Percentiles rank a stretch among this genome's conserved stretches.
Evolutionary conservation across 2,797 vertebrate genomes (phyloP).

Genomic region (Lagodon rhomboides): DNA sequence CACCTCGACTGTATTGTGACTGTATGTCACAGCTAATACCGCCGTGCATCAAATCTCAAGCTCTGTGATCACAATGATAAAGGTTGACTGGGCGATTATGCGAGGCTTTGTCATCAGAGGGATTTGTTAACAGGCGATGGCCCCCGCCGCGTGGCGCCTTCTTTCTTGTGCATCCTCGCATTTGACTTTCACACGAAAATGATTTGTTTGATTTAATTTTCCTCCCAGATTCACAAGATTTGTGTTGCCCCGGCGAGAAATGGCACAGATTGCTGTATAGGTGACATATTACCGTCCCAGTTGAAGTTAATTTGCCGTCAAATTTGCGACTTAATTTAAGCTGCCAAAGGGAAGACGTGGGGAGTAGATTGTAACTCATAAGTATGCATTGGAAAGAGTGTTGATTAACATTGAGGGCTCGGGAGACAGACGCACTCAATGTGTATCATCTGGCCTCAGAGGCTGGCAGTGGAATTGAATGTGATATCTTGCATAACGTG

Average conservation of each 20-base stretch:
- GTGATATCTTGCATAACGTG: constrained; percentile 81
- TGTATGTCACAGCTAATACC: constrained; percentile 73
- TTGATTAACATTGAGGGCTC: constrained; percentile 84
- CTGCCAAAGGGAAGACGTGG: constrained; percentile 78
- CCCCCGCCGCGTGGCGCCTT: constrained; percentile 24
- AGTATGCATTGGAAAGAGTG: constrained; percentile 82
- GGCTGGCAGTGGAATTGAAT: constrained; percentile 75
- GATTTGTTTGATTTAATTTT: constrained; percentile 67
- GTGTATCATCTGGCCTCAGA: constrained; percentile 80
- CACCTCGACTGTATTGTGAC: constrained; percentile 69
- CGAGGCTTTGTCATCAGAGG: constrained; percentile 60
- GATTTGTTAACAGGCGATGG: constrained; percentile 69
- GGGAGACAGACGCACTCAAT: constrained; percentile 71
- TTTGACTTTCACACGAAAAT: constrained; percentile 53
- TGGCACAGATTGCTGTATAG: constrained; percentile 64
- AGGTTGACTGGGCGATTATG: constrained; percentile 71
- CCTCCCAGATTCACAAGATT: constrained; percentile 42
- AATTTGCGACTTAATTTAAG: constrained; percentile 79
- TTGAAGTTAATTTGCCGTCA: constrained; percentile 82
- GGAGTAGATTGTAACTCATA: constrained; percentile 83
- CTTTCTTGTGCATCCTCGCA: constrained; percentile 45
- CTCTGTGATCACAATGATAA: constrained; percentile 69
- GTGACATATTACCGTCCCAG: constrained; percentile 72
- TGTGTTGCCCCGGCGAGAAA: constrained; percentile 44
- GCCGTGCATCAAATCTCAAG: constrained; percentile 64